A percentile compares a stretch with the other conserved stretches of the same genome.
Evolutionary conservation across 2,797 vertebrate genomes (phyloP).

Genomic region (Mallotus villosus): DNA sequence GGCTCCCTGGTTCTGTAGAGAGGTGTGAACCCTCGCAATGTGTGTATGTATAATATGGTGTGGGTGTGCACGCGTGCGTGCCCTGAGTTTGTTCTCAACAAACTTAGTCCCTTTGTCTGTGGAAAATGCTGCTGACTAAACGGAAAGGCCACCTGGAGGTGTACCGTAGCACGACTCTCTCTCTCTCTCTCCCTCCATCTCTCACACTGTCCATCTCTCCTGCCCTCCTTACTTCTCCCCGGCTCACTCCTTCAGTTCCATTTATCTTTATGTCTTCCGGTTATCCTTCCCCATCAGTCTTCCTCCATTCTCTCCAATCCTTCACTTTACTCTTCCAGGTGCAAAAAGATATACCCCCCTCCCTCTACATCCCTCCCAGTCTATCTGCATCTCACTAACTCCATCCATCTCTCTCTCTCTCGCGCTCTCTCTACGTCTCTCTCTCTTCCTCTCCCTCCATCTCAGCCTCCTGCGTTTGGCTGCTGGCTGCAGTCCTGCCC

Average conservation of each 20-base stretch:
- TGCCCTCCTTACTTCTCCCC: no score
- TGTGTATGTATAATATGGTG: conserved; percentile 8
- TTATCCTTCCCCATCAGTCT: conserved; percentile 34
- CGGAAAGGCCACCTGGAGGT: conserved; percentile 59
- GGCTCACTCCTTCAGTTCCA: background rate
- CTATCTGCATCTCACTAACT: background rate
- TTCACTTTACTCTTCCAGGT: background rate
- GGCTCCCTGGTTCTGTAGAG: conserved; percentile 18
- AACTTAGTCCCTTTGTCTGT: conserved; percentile 41
- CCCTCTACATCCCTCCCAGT: conserved; percentile 10
- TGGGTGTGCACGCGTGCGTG: conserved; percentile 8
- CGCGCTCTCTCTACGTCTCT: conserved; percentile 45
- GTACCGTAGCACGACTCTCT: conserved; percentile 8
- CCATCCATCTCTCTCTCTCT: background rate
- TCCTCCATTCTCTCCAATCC: background rate
- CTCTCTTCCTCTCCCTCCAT: conserved; percentile 28
- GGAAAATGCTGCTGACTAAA: conserved; percentile 55
- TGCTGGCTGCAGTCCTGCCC: conserved; percentile 54
- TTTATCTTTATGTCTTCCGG: conserved; percentile 20
- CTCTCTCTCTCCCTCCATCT: background rate
- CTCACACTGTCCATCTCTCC: no score
- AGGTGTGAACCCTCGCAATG: background rate
- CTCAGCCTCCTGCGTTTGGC: conserved; percentile 47
- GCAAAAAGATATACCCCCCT: background rate
- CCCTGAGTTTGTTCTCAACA: background rate